Evolutionary conservation across 1,140 invertebrate genomes (phyloP), one percentile per base, ranked within the genome.

Genomic region (Megathymus violae): DNA sequence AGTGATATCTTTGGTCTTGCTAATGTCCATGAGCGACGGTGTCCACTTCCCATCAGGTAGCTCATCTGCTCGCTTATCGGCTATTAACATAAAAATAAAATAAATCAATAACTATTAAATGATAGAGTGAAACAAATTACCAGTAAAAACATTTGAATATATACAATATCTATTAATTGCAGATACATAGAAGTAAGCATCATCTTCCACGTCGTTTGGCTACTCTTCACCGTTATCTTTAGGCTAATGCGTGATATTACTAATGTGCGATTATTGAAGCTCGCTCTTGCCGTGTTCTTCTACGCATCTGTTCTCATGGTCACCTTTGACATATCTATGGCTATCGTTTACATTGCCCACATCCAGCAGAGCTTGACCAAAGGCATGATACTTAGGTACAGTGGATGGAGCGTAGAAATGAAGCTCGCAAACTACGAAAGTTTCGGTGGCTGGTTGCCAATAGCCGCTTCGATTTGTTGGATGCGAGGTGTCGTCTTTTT

Each of bases 311-410:
- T 83, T 0, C 68, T 66, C 22, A 69, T 85, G 0, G 44, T 84
- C 1, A 15, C 73, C 3, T 88, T 86, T 16, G 88, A 90, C n/a
- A 7, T 85, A 0, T 85, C 83, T 0, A 86, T 88, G 83, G 88
- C 74, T 0, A 76, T 85, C 0, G 73, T 88, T 0, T 88, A 90
- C 51, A 74, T 88, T 0, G 72, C 82, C 0, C 80, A 90, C 40
- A 85, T 90, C 13, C 80, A 88, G 38, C 76, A 85, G 43, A 85
- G 85, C 44, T 58, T 90, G 40, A 86, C 80, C 4, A 82, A 85
- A 22, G 82, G 77, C 10, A 90, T 88, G 85, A 77, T 90, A 7
- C 44, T 90, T 0, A 78, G 85, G 22, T 81, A 88, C 64, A 88
- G 85, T 19, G 88, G 85, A 0, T 90, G 85, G 85, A 76, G 76